Evolutionary conservation across 2,113 vertebrate species (phyloP), one percentile per base, ranked within the genome.

Genomic region (Egretta garzetta): DNA sequence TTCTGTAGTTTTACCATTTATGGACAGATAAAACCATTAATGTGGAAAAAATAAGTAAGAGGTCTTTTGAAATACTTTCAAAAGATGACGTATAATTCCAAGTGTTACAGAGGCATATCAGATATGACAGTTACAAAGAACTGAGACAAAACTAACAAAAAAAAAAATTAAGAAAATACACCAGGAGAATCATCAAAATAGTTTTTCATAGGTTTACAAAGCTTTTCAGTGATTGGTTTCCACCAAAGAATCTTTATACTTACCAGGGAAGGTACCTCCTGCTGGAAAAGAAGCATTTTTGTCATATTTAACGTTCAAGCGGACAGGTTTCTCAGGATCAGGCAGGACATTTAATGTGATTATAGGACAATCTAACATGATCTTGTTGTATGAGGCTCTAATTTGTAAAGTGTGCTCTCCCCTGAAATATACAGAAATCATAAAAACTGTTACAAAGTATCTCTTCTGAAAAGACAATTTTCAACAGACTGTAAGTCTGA

Each of bases 191-290:
- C 6, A 66, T 16, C 26, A 56, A 32, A 87, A 50, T 6, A 37
- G 18, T 26, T 95, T 73, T 64, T 35, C 37, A 47, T 12, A 80
- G 5, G 4, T 90, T 89, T 93, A 83, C 9, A 88, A 90, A 73
- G n/a, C 14, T 75, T 39, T 52, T 45, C 15, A 88, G 43, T 8
- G 8, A 74, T 3, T 60, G 9, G 4, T 35, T 93, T 76, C 68
- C 53, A 84, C 27, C 47, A 14, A 23, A 55, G n/a, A 85, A n/a
- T n/a, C 21, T 15, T 55, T 86, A 63, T 84, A 97, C 96, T 97
- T 93, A 99, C 99, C 99, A 96, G 99, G 98, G 55, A 99, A 99
- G 45, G 90, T 89, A 53, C 93, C 88, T 59, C 99, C 99, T 67
- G 99, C 99, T 90, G 79, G 90, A 94, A 99, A 98, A 80, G 53